Evolutionary conservation across 2,113 vertebrate genomes (phyloP).

Genomic region (Gopherus flavomarginatus): DNA sequence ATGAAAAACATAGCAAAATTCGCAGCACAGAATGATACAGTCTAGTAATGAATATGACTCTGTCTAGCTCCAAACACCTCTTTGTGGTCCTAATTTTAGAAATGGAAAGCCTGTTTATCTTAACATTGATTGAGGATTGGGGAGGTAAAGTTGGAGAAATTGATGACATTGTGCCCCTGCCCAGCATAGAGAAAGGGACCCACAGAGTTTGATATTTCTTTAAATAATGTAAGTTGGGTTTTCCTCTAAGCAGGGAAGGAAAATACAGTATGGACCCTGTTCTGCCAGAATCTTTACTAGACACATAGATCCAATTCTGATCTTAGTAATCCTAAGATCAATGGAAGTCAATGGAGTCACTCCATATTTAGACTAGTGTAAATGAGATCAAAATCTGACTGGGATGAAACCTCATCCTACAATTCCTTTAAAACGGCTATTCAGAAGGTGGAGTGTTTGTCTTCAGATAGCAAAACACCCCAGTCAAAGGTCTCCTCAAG

Average conservation of each 20-base stretch:
- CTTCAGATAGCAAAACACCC: neutral
- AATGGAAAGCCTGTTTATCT: slow-evolving; percentile 28
- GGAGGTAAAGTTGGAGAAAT: neutral
- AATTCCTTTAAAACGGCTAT: neutral
- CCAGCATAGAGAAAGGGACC: neutral
- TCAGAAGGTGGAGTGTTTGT: neutral
- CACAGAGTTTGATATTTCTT: slow-evolving; percentile 1
- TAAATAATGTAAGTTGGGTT: neutral
- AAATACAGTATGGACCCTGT: neutral
- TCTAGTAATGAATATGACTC: slow-evolving; percentile 1
- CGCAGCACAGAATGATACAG: neutral
- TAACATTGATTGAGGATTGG: slow-evolving; percentile 1
- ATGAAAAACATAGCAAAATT: slow-evolving; percentile 42
- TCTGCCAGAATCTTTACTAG: slow-evolving; percentile 19
- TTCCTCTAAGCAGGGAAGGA: neutral
- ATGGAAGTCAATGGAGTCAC: neutral
- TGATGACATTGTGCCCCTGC: neutral
- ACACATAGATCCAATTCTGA: neutral
- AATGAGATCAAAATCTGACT: neutral
- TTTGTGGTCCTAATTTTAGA: slow-evolving; percentile 17
- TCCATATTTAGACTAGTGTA: slow-evolving; percentile 6
- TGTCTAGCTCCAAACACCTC: neutral
- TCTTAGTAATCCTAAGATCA: neutral
- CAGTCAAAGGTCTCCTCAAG: neutral
- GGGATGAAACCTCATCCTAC: neutral